A percentile compares a stretch with the other conserved stretches of the same genome.
These are phyloP conservation scores for Chaunax sp. DNA, from an alignment of 2,797 vertebrate species.

Conservation along the genomic window DNA sequence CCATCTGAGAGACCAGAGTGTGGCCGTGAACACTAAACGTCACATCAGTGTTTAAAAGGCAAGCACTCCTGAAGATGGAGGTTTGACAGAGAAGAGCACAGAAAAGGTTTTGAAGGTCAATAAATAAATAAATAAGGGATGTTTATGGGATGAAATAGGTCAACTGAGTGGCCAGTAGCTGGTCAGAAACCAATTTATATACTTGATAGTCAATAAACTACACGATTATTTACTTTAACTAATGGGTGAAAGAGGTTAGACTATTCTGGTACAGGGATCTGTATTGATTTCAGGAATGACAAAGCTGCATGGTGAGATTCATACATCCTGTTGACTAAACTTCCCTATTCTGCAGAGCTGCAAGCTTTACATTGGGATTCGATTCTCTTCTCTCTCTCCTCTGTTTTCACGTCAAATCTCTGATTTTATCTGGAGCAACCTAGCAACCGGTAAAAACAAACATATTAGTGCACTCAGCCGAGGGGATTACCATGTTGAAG, in stretches of 20 bases:
- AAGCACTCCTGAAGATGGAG: constrained; percentile 14
- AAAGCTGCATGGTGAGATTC: constrained; percentile 5
- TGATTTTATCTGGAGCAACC: constrained; percentile 34
- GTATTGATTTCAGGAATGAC: constrained; percentile 30
- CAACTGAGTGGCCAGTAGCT: background rate
- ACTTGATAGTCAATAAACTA: background rate
- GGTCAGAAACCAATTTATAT: background rate
- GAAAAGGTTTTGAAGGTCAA: constrained; percentile 21
- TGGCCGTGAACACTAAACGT: constrained; percentile 33
- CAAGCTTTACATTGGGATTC: constrained; percentile 4
- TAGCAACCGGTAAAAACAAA: constrained; percentile 54
- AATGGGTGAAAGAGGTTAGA: background rate
- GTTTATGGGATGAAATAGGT: constrained; percentile 19
- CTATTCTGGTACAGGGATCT: constrained; percentile 12
- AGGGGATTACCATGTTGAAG: constrained; percentile 69
- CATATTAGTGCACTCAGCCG: constrained; percentile 65
- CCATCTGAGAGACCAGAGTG: constrained; percentile 12
- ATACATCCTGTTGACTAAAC: background rate
- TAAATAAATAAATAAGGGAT: constrained; percentile 42
- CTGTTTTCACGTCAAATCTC: constrained; percentile 10
- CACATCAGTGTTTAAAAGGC: constrained; percentile 31
- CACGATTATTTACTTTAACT: background rate
- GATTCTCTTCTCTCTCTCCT: background rate
- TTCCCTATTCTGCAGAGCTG: constrained; percentile 1
- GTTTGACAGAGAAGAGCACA: constrained; percentile 11